phyloP scores from a whole-genome alignment of 1,140 invertebrate species.

The fruit fly (Drosophila melanogaster) region Release_6_plus_ISO1_MT NT_033779.5:1879501-1880000 shows the following conservation, averaged over 20 bases:
- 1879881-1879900: neutral
- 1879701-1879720: too few species aligned
- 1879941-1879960: constrained; percentile 31
- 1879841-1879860: constrained; percentile 13
- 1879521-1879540: constrained; percentile 10
- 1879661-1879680: too few species aligned
- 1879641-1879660: too few species aligned
- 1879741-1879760: neutral
- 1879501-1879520: too few species aligned
- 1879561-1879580: neutral
- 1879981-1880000: constrained; percentile 92
- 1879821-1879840: constrained; percentile 7
- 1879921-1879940: constrained; percentile 61
- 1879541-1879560: neutral
- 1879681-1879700: too few species aligned
- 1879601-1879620: too few species aligned
- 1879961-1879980: constrained; percentile 91
- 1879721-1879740: neutral
- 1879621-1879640: too few species aligned
- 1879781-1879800: constrained; percentile 19
- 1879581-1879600: too few species aligned
- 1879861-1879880: constrained; percentile 18
- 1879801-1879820: constrained; percentile 44
- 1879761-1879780: neutral
- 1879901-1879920: neutral